These are phyloP conservation scores for Pseudomugil tenellus DNA, from an alignment of 2,797 vertebrate species.

Conservation along the genomic window DNA sequence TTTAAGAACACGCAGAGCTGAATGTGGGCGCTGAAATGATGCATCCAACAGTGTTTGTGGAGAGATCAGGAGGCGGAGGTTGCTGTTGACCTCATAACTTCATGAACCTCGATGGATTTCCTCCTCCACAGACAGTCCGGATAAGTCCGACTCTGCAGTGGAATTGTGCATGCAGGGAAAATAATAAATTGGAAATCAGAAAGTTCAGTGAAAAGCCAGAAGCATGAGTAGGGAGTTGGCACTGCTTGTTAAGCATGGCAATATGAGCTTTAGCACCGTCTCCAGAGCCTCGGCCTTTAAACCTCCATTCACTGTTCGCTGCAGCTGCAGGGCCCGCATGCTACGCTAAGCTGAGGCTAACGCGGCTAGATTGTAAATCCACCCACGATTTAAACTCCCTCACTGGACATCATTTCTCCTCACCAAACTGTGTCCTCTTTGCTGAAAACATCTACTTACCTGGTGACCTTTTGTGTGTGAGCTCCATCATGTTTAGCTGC, in stretches of 20 bases:
- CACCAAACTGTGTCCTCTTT: conserved; percentile 25
- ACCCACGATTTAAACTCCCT: conserved; percentile 73
- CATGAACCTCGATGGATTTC: conserved; percentile 40
- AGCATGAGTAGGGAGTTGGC: conserved; percentile 52
- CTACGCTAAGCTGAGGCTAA: conserved; percentile 53
- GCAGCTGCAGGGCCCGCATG: conserved; percentile 29
- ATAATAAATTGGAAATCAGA: conserved; percentile 79
- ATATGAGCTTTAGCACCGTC: conserved; percentile 37
- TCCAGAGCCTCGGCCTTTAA: conserved; percentile 59
- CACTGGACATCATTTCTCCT: conserved; percentile 26
- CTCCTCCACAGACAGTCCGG: conserved; percentile 54
- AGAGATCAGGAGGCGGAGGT: conserved; percentile 41
- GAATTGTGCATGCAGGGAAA: conserved; percentile 47
- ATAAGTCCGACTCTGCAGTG: conserved; percentile 13
- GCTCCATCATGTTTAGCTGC: conserved; percentile 24
- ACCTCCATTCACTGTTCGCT: conserved; percentile 53
- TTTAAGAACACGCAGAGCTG: not conserved
- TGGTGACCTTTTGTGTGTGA: conserved; percentile 32
- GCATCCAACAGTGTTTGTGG: conserved; percentile 3
- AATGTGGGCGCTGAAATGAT: conserved; percentile 32
- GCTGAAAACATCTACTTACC: conserved; percentile 8
- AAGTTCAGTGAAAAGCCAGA: conserved; percentile 48
- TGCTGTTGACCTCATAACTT: conserved; percentile 39
- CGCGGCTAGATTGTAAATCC: conserved; percentile 56
- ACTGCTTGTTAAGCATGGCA: conserved; percentile 60